phyloP scores from a whole-genome alignment of 2,888 invertebrate species.

The Lasioglossum villosulum region DNA sequence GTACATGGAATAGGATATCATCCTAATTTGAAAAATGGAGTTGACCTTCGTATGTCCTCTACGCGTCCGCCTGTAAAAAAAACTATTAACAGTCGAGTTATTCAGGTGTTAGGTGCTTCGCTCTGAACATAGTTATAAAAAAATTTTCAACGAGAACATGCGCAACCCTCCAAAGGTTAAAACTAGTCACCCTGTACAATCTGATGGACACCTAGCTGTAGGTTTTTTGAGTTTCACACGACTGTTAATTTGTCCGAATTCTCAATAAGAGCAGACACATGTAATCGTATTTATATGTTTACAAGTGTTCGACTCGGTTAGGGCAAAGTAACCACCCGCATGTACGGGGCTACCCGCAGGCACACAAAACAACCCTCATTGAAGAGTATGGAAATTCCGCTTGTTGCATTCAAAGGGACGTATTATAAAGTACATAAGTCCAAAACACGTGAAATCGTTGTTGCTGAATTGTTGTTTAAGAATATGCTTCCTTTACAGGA shows the following conservation, averaged over 20 bases:
- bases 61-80: too few relatives aligned
- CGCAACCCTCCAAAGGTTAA: not conserved
- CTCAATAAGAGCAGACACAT: not conserved
- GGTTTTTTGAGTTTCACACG: not conserved
- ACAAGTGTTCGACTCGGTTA: not conserved
- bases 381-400: not conserved
- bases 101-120: too few relatives aligned
- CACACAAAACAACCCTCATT: constrained; percentile 6
- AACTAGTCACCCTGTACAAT: not conserved
- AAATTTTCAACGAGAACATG: too few relatives aligned
- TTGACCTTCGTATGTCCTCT: too few relatives aligned
- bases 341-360: constrained; percentile 11
- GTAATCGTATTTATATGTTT: not conserved
- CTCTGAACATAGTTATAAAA: too few relatives aligned
- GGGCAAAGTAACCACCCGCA: constrained; percentile 7
- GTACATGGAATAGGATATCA: too few relatives aligned
- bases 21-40: too few relatives aligned
- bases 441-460: not conserved
- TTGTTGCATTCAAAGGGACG: not conserved
- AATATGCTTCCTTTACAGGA: not conserved
- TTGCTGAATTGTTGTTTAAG: not conserved
- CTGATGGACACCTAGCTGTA: not conserved
- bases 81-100: too few relatives aligned
- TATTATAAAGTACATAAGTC: not conserved
- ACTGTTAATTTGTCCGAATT: not conserved